Base-by-base conservation (phyloP, 2,113 vertebrate genomes). In the Pseudopodoces humilis region DNA sequence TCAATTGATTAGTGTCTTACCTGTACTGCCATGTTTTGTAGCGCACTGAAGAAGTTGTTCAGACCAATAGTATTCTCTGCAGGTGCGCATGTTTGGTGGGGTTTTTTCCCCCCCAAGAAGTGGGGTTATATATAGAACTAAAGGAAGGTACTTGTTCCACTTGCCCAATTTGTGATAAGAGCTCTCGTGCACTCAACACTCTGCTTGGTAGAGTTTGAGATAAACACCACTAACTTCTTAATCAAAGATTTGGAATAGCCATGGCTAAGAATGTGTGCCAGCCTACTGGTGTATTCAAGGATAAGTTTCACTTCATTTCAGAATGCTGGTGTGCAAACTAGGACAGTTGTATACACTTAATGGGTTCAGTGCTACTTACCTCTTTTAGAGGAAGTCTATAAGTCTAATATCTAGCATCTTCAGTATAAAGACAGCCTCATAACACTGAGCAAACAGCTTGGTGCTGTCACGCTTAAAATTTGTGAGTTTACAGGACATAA, bases 91-190 rank as follows among this genome's bases (percentile, higher is more conserved):
- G 4, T 31, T 68, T 37, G 15, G 1, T 68, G 47, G 16, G 11
- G 0, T 0, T 1, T 20, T 53, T 63, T 49, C 44, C 21, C 8
- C 8, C 7, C 2, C 52, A 43, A 30, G 30, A 63, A 70, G 19
- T 6, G 7, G 6, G 10, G 1, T 27, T 58, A 16, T 37, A 9
- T 20, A 15, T 23, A 78, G 14, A 85, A 17, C 10, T 28, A 15
- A 59, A 46, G 62, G 56, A 75, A 79, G 28, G 12, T 31, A 17
- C 6, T 49, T 50, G 7, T 71, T 88, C 28, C 7, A 8, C 13
- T 65, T 78, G 10, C 33, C n/a, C n/a, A 64, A 6, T 72, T 43
- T 30, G 19, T 81, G 28, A 10, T 49, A 49, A 72, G n/a, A 56
- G 19, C n/a, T 69, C 39, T 50, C 75, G 2, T 2, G 4, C 9